A percentile compares a stretch with the other conserved stretches of the same genome.
Conservation (phyloP, 2,888 invertebrate species). For the Phortica okadai region DNA sequence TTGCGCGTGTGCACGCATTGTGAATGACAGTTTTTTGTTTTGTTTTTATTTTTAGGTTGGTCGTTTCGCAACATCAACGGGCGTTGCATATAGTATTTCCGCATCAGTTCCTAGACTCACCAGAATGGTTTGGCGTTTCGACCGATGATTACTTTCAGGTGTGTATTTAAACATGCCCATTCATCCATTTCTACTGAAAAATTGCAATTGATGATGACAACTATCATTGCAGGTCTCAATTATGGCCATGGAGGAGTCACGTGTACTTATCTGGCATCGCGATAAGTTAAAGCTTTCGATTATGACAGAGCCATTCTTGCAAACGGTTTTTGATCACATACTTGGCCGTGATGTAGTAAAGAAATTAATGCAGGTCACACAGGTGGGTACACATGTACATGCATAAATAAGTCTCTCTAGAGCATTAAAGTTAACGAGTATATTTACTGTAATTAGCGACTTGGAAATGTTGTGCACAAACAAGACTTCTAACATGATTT, state of each 20-base stretch:
- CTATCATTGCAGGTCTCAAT: conserved; percentile 84
- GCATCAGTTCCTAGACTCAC: conserved; percentile 92
- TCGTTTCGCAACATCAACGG: conserved; percentile 89
- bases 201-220: not conserved
- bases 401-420: too few relatives aligned
- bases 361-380: conserved; percentile 88
- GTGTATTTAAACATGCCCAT: conserved; percentile 47
- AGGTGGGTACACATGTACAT: conserved; percentile 58
- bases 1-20: not conserved
- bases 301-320: conserved; percentile 88
- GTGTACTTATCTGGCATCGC: conserved; percentile 89
- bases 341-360: conserved; percentile 90
- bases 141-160: conserved; percentile 92
- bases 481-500: too few relatives aligned
- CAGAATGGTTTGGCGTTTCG: conserved; percentile 93
- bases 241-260: conserved; percentile 90
- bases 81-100: conserved; percentile 91
- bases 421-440: not conserved
- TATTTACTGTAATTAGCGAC: conserved; percentile 30
- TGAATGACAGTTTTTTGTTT: not conserved
- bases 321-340: conserved; percentile 91
- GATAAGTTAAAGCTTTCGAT: conserved; percentile 91
- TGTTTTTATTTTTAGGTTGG: conserved; percentile 79
- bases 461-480: too few relatives aligned
- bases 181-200: not conserved